Evolutionary conservation across 2,113 vertebrate species (phyloP), one percentile per base, ranked within the genome.

Genomic region (Stictonetta naevosa): DNA sequence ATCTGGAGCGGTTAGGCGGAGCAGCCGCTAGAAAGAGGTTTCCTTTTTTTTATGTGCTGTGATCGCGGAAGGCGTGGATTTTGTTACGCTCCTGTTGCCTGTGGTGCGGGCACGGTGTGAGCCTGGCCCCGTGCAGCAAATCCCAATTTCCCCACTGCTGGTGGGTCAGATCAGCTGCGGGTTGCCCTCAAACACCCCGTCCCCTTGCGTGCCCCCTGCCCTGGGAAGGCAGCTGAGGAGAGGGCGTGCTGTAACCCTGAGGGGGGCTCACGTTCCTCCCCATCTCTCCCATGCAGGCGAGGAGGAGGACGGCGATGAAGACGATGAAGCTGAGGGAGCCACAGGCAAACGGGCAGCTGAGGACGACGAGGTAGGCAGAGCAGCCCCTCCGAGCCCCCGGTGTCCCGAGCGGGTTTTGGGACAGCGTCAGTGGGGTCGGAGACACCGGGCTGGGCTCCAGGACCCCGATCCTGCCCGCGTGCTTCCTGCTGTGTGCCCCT

Each of bases 291-390:
- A 0, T 72, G 56, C 85, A 99, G 99, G 99, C 15, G 99, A 99
- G 46, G 99, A 99, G 28, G 99, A 99, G 13, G 99, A 99, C 0
- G 99, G 99, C 3, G 99, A 99, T 2, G 99, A 99, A 0, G 99
- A 99, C 0, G 99, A 99, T 0, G 99, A 99, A 22, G 94, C 98
- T 3, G 99, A 99, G 86, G 98, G 98, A 76, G 98, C 98, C 90
- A 98, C 98, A 81, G 98, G 97, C 94, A 99, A 99, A 95, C 98
- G 99, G 97, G 98, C 98, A 97, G 99, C 99, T 77, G 99, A 99
- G 29, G 99, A 99, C 1, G 99, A 99, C 1, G 99, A 99, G 97
- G 98, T 98, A 67, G 68, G 97, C 77, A 46, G 48, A 60, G 11
- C 1, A 42, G 8, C 25, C 11, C 46, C 22, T 46, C 0, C 0